These are phyloP conservation scores for Neelides folsomi DNA, from an alignment of 2,888 invertebrate genomes.

Conservation along the genomic window DNA sequence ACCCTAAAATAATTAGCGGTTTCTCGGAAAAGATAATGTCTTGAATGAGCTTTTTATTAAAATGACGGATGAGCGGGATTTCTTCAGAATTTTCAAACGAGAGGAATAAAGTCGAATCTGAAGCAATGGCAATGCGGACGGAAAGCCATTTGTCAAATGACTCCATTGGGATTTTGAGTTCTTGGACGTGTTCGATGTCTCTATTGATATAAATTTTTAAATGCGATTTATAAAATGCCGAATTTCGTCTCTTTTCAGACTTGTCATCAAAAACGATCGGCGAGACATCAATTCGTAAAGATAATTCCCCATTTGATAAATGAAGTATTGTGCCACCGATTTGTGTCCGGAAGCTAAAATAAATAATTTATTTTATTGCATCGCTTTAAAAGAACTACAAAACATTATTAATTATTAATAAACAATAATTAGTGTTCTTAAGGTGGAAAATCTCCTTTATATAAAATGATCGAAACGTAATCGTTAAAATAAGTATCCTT, in stretches of 20 bases:
- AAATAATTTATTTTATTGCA: neutral
- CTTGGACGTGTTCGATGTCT: slow-evolving; percentile 37
- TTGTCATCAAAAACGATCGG: slow-evolving; percentile 1
- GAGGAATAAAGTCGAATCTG: too few relatives aligned
- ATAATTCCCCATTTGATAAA: neutral
- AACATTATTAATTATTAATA: slow-evolving; percentile 1
- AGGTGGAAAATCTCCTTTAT: too few relatives aligned
- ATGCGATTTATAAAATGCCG: too few relatives aligned
- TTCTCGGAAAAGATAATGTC: too few relatives aligned
- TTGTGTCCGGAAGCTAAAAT: slow-evolving; percentile 11
- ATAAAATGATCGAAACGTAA: too few relatives aligned
- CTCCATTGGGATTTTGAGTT: slow-evolving; percentile 42
- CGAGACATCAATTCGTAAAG: too few relatives aligned
- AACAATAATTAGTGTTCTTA: too few relatives aligned
- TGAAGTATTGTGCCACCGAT: slow-evolving; percentile 10
- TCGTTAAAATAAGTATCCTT: neutral
- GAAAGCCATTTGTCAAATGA: slow-evolving; percentile 34
- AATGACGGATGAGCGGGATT: too few relatives aligned
- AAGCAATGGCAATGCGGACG: too few relatives aligned
- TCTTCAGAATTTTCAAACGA: too few relatives aligned
- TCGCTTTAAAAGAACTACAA: neutral
- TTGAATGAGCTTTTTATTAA: too few relatives aligned
- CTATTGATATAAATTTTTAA: slow-evolving; percentile 34
- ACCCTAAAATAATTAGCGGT: too few relatives aligned
- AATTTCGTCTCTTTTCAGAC: slow-evolving; percentile 8